phyloP scores from a whole-genome alignment of 2,888 invertebrate species.

The Cantharis rufa region DNA sequence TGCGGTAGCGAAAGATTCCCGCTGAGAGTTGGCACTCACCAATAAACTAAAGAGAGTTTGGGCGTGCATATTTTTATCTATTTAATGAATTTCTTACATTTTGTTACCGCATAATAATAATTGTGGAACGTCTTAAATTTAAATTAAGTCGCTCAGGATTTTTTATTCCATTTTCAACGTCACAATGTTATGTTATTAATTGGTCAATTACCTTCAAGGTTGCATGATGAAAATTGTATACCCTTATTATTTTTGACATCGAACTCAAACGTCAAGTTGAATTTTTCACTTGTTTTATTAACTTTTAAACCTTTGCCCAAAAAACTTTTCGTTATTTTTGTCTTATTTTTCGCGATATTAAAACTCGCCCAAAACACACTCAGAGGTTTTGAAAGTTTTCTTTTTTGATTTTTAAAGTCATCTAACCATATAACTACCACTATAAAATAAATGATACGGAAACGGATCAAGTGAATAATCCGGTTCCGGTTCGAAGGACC shows the following conservation, averaged over 20 bases:
- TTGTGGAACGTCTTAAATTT: neutral
- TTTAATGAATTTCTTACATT: neutral
- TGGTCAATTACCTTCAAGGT: neutral
- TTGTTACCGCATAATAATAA: neutral
- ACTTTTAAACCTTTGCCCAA: neutral
- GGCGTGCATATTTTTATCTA: constrained; percentile 28
- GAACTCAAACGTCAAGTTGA: neutral
- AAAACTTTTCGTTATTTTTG: neutral
- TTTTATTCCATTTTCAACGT: neutral
- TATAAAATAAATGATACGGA: neutral
- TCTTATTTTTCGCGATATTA: neutral
- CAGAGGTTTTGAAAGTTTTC: too few relatives aligned
- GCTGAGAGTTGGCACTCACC: constrained; percentile 37
- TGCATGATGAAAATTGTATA: neutral
- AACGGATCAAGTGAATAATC: neutral
- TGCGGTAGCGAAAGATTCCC: constrained; percentile 41
- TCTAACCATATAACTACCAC: neutral
- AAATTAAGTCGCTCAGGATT: neutral
- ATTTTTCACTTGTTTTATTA: neutral
- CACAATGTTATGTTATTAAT: neutral
- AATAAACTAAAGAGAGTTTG: constrained; percentile 25
- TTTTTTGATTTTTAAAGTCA: neutral
- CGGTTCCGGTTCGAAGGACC: neutral
- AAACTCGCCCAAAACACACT: too few relatives aligned
- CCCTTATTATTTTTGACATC: neutral